Percentiles rank a stretch among this genome's conserved stretches.
Conservation (phyloP, 2,888 invertebrate species). For the Drosophila atripex region DNA sequence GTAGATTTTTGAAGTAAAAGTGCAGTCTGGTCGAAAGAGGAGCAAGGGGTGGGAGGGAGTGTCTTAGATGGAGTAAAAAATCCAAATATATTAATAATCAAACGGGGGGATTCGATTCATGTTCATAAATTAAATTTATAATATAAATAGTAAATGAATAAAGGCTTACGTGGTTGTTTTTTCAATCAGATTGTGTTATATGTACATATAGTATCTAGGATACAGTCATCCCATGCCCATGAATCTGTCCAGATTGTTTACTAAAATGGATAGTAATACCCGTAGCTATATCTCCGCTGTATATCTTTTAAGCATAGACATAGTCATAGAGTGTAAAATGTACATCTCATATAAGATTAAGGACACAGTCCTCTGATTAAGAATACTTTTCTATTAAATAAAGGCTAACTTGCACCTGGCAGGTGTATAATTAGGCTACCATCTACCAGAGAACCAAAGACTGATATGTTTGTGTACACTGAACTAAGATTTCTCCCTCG, state of each 20-base stretch:
- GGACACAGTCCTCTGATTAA: too few relatives aligned
- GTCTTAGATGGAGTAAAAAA: background rate
- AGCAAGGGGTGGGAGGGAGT: background rate
- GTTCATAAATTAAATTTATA: too few relatives aligned
- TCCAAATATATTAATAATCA: constrained; percentile 12
- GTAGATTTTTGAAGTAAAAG: constrained; percentile 62
- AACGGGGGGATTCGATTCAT: background rate
- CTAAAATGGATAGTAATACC: background rate
- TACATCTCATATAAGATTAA: too few relatives aligned
- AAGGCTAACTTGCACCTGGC: background rate
- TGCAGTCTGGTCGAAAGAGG: constrained; percentile 24
- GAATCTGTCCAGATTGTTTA: background rate
- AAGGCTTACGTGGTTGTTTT: background rate
- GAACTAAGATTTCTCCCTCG: background rate
- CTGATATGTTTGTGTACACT: background rate
- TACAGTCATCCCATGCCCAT: background rate
- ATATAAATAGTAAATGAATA: background rate
- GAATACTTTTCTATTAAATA: too few relatives aligned
- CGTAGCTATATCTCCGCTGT: too few relatives aligned
- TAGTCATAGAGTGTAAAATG: too few relatives aligned
- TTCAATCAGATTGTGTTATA: background rate
- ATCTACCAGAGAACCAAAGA: too few relatives aligned
- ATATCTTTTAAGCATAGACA: too few relatives aligned
- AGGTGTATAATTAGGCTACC: background rate
- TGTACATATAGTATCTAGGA: background rate